phyloP scores from a whole-genome alignment of 2,113 vertebrate species.

The Sander lucioperca region DNA sequence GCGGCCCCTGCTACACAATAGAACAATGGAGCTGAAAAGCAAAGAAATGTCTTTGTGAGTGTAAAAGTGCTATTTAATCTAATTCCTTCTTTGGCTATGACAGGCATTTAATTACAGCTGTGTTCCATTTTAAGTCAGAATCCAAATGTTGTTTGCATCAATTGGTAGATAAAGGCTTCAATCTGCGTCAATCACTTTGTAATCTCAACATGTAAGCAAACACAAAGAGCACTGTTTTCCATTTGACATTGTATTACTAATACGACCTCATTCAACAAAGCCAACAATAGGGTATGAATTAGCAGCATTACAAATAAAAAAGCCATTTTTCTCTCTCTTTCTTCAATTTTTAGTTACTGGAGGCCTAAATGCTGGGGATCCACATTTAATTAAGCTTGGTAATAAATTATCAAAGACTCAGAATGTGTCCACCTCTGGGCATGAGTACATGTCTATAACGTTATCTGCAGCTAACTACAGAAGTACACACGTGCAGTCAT shows the following conservation, averaged over 20 bases:
- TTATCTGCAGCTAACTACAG: conserved; percentile 13
- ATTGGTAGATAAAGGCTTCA: neutral
- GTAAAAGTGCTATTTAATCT: conserved; percentile 29
- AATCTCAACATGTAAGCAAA: neutral
- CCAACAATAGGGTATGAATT: conserved; percentile 21
- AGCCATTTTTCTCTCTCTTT: conserved; percentile 19
- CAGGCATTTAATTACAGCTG: conserved; percentile 26
- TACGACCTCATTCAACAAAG: neutral
- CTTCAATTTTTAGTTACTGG: conserved; percentile 15
- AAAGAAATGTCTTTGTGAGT: conserved; percentile 18
- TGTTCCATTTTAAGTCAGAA: conserved; percentile 1
- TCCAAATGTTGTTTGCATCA: conserved; percentile 3
- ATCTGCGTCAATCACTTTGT: neutral
- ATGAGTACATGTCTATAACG: conserved; percentile 15
- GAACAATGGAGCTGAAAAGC: conserved; percentile 17
- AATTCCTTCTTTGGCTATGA: conserved; percentile 19
- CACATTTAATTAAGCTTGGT: conserved; percentile 69
- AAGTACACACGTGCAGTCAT: conserved; percentile 50
- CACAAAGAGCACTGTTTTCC: neutral
- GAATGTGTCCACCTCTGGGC: conserved; percentile 45
- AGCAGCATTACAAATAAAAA: conserved; percentile 16
- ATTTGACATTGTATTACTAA: conserved; percentile 5
- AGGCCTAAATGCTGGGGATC: conserved; percentile 38
- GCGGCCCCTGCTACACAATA: neutral
- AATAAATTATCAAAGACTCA: conserved; percentile 65